phyloP scores from a whole-genome alignment of 2,797 vertebrate species.

The Sebastes itinus region DNA sequence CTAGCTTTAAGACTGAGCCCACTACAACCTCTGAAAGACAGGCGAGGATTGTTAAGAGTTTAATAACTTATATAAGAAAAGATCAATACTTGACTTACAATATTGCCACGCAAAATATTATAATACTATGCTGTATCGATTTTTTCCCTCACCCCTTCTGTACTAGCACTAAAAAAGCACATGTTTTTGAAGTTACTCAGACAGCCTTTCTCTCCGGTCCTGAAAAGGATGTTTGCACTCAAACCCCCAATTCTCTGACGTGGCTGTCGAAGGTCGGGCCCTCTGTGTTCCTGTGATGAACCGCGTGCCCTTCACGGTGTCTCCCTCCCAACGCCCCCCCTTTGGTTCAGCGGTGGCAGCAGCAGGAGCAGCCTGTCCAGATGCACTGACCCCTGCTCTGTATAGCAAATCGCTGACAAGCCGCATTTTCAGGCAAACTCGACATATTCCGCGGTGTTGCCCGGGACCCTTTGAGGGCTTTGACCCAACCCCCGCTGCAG shows the following conservation, averaged over 20 bases:
- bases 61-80: not conserved
- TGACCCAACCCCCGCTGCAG: slow-evolving; percentile 2
- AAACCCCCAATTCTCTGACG: not conserved
- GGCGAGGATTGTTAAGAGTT: too few species aligned
- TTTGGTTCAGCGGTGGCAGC: not conserved
- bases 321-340: not conserved
- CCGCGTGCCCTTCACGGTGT: slow-evolving; percentile 9
- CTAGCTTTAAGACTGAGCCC: too few species aligned
- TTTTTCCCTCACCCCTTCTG: too few species aligned
- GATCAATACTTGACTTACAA: too few species aligned
- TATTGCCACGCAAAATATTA: too few species aligned
- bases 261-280: not conserved
- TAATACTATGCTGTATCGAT: too few species aligned
- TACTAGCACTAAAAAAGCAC: not conserved
- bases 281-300: slow-evolving; percentile 9
- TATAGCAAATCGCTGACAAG: slow-evolving; percentile 47
- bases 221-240: not conserved
- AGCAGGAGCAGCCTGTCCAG: slow-evolving; percentile 31
- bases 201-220: not conserved
- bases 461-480: slow-evolving; percentile 31
- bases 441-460: slow-evolving; percentile 41
- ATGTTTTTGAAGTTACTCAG: not conserved
- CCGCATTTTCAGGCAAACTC: slow-evolving; percentile 53
- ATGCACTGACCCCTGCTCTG: slow-evolving; percentile 35
- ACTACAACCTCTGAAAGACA: too few species aligned